Percentiles rank a stretch among this genome's conserved stretches.
phyloP scores from a whole-genome alignment of 2,888 invertebrate genomes.

The Pyrochroa serraticornis region DNA sequence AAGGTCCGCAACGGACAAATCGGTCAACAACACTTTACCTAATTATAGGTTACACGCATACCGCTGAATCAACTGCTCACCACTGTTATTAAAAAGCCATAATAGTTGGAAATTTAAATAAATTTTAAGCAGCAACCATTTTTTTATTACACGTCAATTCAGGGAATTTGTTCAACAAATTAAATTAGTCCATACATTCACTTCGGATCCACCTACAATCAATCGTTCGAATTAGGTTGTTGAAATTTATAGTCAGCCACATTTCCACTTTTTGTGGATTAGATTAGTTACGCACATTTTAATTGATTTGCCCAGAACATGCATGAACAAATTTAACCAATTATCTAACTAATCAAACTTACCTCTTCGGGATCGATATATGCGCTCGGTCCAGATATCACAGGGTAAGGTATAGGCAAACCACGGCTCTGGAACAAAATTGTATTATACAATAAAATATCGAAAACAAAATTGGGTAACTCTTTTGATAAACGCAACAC shows the following conservation, averaged over 20 bases:
- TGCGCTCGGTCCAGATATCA: conserved; percentile 63
- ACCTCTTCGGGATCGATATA: conserved; percentile 64
- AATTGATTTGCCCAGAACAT: no score
- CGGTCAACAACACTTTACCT: conserved; percentile 33
- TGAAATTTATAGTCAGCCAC: neutral
- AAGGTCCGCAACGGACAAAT: conserved; percentile 27
- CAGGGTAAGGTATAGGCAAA: conserved; percentile 62
- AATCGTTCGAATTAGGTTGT: neutral
- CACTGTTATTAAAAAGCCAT: conserved; percentile 15
- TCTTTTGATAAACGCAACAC: neutral
- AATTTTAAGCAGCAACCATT: conserved; percentile 1
- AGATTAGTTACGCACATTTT: neutral
- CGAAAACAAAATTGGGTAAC: neutral
- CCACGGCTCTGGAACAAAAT: conserved; percentile 60
- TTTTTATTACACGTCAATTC: conserved; percentile 8
- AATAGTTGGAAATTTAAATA: conserved; percentile 17
- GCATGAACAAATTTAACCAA: no score
- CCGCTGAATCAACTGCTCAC: conserved; percentile 9
- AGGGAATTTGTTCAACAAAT: neutral
- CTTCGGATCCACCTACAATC: neutral
- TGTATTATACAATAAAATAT: no score
- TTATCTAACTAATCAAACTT: conserved; percentile 47
- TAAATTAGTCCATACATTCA: neutral
- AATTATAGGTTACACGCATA: conserved; percentile 25
- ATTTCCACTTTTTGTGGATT: neutral